Evolutionary conservation across 2,113 vertebrate species (phyloP), one percentile per base, ranked within the genome.

Genomic region (Crotalus tigris): DNA sequence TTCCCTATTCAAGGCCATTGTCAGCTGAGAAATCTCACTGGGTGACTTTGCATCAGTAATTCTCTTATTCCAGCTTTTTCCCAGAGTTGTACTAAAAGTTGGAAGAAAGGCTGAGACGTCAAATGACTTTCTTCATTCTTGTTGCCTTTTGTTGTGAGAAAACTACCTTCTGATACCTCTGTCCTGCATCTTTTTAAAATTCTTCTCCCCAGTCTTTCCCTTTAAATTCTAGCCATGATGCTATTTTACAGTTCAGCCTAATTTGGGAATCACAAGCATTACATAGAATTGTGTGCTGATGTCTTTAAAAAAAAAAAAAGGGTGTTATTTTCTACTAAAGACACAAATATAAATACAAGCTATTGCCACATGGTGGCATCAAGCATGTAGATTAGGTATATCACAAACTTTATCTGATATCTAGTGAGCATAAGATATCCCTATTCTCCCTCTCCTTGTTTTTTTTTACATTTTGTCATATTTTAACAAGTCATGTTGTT

Each of bases 331-430:
- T 23, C 23, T 23, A 26, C 15, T 86, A 12, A 59, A 39, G 57
- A 3, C 44, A 90, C 0, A 69, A 91, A 9, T 61, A 85, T 90
- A 94, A 94, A 92, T 97, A 19, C 92, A 23, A 91, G 7, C 59
- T 97, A 91, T 91, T 95, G 90, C 97, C 98, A 98, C 97, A 93
- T 95, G 97, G 96, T 97, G 98, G 98, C 97, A 97, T 96, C 96
- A 97, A 94, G 96, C 93, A 98, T 96, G 96, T 95, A 97, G 94
- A 93, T 97, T 97, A 97, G 26, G 90, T 89, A 53, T 0, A 75
- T 59, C 90, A 4, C 7, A 88, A 3, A 49, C 3, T 0, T n/a
- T 55, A 85, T 8, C 5, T 21, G 4, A 10, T 13, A 10, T 1
- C 8, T 0, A 10, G 7, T 39, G 85, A 90, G n/a, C 0, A 0